phyloP scores from a whole-genome alignment of 2,888 invertebrate species.

The Sphecodes monilicornis region DNA sequence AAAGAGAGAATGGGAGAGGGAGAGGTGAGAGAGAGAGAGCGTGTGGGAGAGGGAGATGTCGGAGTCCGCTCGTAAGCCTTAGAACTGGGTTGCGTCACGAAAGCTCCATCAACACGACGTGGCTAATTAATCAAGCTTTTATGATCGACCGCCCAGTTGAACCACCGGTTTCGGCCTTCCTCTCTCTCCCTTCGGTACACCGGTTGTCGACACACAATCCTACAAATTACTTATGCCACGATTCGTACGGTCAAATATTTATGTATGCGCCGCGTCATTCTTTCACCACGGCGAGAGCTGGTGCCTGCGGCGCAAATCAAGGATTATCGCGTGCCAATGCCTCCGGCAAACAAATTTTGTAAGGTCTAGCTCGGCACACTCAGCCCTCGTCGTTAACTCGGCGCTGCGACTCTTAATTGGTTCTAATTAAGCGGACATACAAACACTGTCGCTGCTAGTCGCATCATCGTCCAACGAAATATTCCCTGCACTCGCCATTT shows the following conservation, averaged over 20 bases:
- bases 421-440: conserved; percentile 65
- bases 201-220: conserved; percentile 47
- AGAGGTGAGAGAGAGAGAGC: no score
- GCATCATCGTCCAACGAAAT: conserved; percentile 22
- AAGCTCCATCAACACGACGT: conserved; percentile 66
- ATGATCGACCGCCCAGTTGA: conserved; percentile 59
- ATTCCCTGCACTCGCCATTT: conserved; percentile 1
- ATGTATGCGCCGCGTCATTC: conserved; percentile 59
- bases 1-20: background rate
- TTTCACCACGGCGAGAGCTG: conserved; percentile 53
- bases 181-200: conserved; percentile 30
- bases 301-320: conserved; percentile 28
- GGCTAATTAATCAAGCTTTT: conserved; percentile 78
- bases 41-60: conserved; percentile 49
- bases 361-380: conserved; percentile 19
- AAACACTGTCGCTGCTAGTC: conserved; percentile 27
- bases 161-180: background rate
- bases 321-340: conserved; percentile 52
- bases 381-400: conserved; percentile 27
- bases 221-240: conserved; percentile 71
- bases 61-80: conserved; percentile 54
- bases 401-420: conserved; percentile 60
- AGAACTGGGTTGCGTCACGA: conserved; percentile 63
- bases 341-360: conserved; percentile 60
- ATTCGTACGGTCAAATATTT: conserved; percentile 74